phyloP scores from a whole-genome alignment of 2,797 vertebrate genomes.

The Poecilia velifera region DNA sequence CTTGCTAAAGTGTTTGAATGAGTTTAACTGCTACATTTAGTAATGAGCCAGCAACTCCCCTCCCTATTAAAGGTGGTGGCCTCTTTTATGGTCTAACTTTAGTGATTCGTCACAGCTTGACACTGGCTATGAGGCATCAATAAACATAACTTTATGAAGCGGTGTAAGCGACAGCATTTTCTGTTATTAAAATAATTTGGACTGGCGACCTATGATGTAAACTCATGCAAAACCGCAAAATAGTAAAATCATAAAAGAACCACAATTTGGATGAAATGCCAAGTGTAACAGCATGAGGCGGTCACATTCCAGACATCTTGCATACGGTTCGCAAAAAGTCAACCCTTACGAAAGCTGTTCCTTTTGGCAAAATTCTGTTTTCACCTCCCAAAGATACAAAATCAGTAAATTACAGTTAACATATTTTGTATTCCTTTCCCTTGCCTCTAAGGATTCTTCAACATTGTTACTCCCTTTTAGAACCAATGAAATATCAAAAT shows the following conservation, averaged over 20 bases:
- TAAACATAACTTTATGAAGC: constrained; percentile 76
- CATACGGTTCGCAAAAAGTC: constrained; percentile 21
- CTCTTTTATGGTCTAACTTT: constrained; percentile 75
- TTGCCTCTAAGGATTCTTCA: constrained; percentile 60
- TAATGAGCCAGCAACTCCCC: constrained; percentile 75
- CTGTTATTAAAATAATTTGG: constrained; percentile 58
- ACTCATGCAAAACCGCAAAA: constrained; percentile 42
- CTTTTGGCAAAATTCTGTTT: constrained; percentile 44
- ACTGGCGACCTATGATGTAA: constrained; percentile 18
- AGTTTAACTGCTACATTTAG: constrained; percentile 82
- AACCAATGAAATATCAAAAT: constrained; percentile 82
- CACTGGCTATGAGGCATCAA: constrained; percentile 61
- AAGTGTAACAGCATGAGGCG: constrained; percentile 39
- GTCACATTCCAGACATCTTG: constrained; percentile 24
- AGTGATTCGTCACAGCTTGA: constrained; percentile 73
- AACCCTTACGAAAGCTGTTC: constrained; percentile 32
- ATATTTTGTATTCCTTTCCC: constrained; percentile 64
- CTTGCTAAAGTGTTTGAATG: constrained; percentile 73
- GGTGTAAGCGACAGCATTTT: constrained; percentile 55
- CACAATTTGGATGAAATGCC: constrained; percentile 47
- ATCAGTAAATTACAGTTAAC: constrained; percentile 75
- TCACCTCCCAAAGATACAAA: constrained; percentile 47
- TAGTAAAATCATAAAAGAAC: constrained; percentile 43
- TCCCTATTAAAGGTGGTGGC: constrained; percentile 71
- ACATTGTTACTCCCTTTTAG: constrained; percentile 74